Evolutionary conservation across 1,140 invertebrate genomes (phyloP).

Genomic region (Drusus annulatus): DNA sequence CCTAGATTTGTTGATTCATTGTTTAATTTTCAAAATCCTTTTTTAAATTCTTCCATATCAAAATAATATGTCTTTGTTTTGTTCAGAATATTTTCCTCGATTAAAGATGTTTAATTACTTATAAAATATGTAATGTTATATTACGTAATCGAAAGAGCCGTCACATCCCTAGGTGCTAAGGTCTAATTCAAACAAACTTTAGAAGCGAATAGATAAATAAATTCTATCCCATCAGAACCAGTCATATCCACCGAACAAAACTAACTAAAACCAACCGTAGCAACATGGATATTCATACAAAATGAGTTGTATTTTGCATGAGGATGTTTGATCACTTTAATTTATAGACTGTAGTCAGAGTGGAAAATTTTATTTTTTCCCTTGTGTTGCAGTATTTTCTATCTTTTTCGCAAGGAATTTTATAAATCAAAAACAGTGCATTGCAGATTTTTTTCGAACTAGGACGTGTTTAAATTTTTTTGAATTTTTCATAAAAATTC

Average conservation of each 20-base stretch:
- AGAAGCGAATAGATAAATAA: slow-evolving; percentile 55
- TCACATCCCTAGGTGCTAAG: slow-evolving; percentile 43
- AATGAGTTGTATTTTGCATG: background rate
- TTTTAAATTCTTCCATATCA: no score
- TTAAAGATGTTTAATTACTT: no score
- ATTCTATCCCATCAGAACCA: slow-evolving; percentile 25
- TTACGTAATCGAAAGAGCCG: background rate
- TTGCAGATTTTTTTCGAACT: slow-evolving; percentile 1
- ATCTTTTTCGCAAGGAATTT: slow-evolving; percentile 33
- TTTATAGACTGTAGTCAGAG: slow-evolving; percentile 1
- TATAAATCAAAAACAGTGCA: slow-evolving; percentile 32
- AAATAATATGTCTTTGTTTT: no score
- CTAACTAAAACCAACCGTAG: background rate
- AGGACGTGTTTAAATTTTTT: slow-evolving; percentile 14
- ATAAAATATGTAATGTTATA: no score
- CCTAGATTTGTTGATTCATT: no score
- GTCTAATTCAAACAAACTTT: slow-evolving; percentile 54
- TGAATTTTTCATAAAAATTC: no score
- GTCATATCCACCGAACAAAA: slow-evolving; percentile 1
- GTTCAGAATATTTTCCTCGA: no score
- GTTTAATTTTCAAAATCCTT: no score
- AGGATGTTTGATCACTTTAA: background rate
- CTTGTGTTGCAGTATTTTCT: slow-evolving; percentile 16
- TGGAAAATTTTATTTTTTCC: slow-evolving; percentile 40
- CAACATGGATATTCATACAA: background rate